Percentiles rank a stretch among this genome's conserved stretches.
Evolutionary conservation across 92 coral and sea anemone genomes (phyloP).

Genomic region (Plumapathes pennacea): DNA sequence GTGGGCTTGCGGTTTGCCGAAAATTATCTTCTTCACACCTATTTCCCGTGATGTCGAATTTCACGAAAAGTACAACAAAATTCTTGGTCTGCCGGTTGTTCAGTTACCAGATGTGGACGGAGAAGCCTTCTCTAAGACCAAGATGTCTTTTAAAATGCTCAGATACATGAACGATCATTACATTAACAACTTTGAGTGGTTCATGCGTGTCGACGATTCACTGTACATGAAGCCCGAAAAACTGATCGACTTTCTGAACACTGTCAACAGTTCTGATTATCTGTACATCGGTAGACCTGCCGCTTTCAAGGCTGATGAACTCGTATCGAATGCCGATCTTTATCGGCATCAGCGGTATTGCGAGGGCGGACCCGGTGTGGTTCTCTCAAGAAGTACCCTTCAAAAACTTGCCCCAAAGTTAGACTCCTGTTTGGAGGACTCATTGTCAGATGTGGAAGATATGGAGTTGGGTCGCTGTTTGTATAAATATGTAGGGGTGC

Average conservation of each 20-base stretch:
- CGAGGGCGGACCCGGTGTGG: conserved; percentile 74
- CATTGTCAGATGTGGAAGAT: conserved; percentile 79
- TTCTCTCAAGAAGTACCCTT: conserved; percentile 69
- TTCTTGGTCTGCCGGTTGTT: conserved; percentile 86
- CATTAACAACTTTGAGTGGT: conserved; percentile 89
- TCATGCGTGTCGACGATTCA: conserved; percentile 83
- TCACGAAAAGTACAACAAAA: conserved; percentile 87
- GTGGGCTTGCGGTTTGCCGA: conserved; percentile 85
- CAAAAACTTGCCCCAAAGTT: conserved; percentile 64
- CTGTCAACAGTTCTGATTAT: conserved; percentile 80
- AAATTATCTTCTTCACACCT: conserved; percentile 81
- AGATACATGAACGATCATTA: conserved; percentile 90
- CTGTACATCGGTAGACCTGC: conserved; percentile 85
- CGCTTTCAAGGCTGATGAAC: conserved; percentile 47
- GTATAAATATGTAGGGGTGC: conserved; percentile 62
- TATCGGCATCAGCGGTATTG: conserved; percentile 84
- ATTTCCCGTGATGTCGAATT: conserved; percentile 91
- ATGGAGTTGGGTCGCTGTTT: conserved; percentile 90
- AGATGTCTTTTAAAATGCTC: conserved; percentile 84
- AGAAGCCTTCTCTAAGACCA: conserved; percentile 76
- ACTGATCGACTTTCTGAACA: conserved; percentile 69
- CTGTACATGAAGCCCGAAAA: conserved; percentile 79
- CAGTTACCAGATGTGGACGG: conserved; percentile 84
- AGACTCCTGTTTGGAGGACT: conserved; percentile 79
- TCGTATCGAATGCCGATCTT: conserved; percentile 36